Base-by-base conservation (phyloP, 1,140 invertebrate genomes). In the Magallana angulata region DNA sequence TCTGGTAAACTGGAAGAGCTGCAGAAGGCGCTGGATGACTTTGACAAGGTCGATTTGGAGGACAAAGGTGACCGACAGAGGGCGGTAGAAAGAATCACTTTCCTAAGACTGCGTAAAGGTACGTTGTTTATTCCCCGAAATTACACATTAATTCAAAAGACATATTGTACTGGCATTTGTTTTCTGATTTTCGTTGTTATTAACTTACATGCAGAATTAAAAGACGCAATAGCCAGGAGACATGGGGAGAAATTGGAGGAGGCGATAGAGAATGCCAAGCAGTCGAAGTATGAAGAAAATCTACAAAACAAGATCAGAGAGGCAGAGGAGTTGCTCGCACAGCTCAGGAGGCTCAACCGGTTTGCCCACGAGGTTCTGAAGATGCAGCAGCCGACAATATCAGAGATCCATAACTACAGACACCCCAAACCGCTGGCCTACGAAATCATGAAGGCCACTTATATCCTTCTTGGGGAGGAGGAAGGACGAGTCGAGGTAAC, bases 401-500 rank as follows among this genome's bases (percentile, higher is more conserved):
- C 89, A 0, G 89, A 90, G 71, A 83, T 90, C 5, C 84, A 85
- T 56, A 60, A 82, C 3, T 90, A 90, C 9, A 87, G 86, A 24
- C 59, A 71, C 5, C 84, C 89, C 5, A 86, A 82, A 48, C 87
- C 57, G 18, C 57, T 90, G 4, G 85, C 86, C 24, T 82, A 64
- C 62, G 87, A 90, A 14, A 76, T 90, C 1, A 86, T 90, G 89
- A 90, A 88, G 68, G 87, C 86, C 36, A 88, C 87, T 0, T 90
- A 87, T 60, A n/a, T 88, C 2, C 30, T 90, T 9, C 87, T 90
- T 8, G 89, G 87, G 11, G 87, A 90, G 82, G 80, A 83, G 59
- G 9, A 12, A 7, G 30, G 59, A n/a, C n/a, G 56, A 7, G 30
- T 90, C 12, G 80, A 68, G 64, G 89, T 90, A 6, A 7, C 56